These are phyloP conservation scores for Nibea coibor DNA, from an alignment of 2,113 vertebrate species.

Conservation along the genomic window DNA sequence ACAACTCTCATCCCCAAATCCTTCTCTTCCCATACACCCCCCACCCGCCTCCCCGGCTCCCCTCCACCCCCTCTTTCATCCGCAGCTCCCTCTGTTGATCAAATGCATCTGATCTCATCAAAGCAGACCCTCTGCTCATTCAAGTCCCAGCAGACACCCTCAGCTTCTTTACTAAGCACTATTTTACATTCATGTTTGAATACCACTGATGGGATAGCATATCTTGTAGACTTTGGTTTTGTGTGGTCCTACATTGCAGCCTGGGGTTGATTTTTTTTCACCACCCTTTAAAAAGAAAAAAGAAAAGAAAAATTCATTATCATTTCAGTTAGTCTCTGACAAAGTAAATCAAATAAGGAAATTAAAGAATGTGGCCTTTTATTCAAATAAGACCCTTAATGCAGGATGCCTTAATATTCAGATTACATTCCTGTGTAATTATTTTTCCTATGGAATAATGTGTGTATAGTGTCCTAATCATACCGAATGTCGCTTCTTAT, in stretches of 20 bases:
- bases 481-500: constrained; percentile 3
- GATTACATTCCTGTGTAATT: constrained; percentile 40
- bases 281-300: not conserved
- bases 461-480: constrained; percentile 18
- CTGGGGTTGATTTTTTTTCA: constrained; percentile 53
- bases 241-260: constrained; percentile 74
- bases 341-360: constrained; percentile 52
- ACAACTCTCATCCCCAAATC: constrained; percentile 70
- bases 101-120: constrained; percentile 84
- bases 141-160: constrained; percentile 76
- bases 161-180: constrained; percentile 78
- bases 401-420: constrained; percentile 48
- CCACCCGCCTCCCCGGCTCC: not conserved
- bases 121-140: constrained; percentile 81
- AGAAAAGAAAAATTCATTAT: constrained; percentile 15
- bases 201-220: constrained; percentile 69
- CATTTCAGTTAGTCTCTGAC: constrained; percentile 55
- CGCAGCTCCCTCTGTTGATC: constrained; percentile 79
- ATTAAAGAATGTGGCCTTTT: constrained; percentile 40
- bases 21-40: constrained; percentile 41
- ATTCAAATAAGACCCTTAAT: constrained; percentile 42
- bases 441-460: not conserved
- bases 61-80: constrained; percentile 71
- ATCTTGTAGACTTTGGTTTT: constrained; percentile 77
- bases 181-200: constrained; percentile 80